Percentiles rank a stretch among this genome's conserved stretches.
Evolutionary conservation across 2,113 vertebrate genomes (phyloP).

Genomic region (Erythrolamprus reginae): DNA sequence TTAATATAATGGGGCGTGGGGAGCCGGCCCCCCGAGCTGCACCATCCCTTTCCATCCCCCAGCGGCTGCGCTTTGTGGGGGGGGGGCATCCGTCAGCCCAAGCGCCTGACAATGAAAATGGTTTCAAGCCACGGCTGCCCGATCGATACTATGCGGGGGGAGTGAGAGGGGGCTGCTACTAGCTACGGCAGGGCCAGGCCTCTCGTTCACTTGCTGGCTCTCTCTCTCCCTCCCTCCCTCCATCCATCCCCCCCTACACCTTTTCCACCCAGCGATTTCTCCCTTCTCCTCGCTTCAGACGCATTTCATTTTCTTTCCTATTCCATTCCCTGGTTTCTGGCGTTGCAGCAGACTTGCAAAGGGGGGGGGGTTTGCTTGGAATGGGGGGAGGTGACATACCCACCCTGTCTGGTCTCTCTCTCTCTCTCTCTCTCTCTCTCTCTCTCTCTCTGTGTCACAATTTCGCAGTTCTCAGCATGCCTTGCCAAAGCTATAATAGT

Average conservation of each 20-base stretch:
- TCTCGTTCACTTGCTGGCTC: not conserved
- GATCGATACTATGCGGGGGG: slow-evolving; percentile 24
- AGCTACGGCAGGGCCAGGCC: slow-evolving; percentile 18
- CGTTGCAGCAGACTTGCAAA: slow-evolving; percentile 20
- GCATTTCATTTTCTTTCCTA: slow-evolving; percentile 28
- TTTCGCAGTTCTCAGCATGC: slow-evolving; percentile 20
- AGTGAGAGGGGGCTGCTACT: slow-evolving; percentile 1
- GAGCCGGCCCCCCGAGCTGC: slow-evolving; percentile 22
- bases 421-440: not conserved
- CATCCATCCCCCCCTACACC: not conserved
- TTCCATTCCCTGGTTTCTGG: slow-evolving; percentile 31
- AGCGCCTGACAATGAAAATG: slow-evolving; percentile 37
- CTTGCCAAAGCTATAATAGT: slow-evolving; percentile 24
- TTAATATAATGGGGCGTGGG: slow-evolving; percentile 30
- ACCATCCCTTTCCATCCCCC: slow-evolving; percentile 16
- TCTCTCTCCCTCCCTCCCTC: not conserved
- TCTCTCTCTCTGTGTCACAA: not conserved
- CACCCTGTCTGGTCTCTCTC: not conserved
- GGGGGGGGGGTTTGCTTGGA: not conserved
- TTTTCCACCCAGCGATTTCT: slow-evolving; percentile 3
- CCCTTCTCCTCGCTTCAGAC: slow-evolving; percentile 23
- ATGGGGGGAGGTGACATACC: not conserved
- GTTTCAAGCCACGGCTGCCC: slow-evolving; percentile 22
- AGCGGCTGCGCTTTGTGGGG: slow-evolving; percentile 12
- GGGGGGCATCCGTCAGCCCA: slow-evolving; percentile 28